Evolutionary conservation across 30 jellyfish, hydroid and myxozoan species (phyloP).

Genomic region (Catostylus mosaicus): DNA sequence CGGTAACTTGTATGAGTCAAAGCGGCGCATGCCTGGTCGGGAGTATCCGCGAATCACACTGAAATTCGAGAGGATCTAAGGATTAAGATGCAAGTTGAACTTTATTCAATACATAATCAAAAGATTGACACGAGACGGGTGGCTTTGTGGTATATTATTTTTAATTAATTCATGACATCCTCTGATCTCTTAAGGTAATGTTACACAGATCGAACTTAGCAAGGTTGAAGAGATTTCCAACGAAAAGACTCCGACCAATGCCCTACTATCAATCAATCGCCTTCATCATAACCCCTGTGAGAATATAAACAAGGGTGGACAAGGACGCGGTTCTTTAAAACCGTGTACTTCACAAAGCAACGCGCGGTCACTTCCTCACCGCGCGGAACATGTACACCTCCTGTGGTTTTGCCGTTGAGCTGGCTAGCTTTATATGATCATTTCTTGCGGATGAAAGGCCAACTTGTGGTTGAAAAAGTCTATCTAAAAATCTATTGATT

Average conservation of each 20-base stretch:
- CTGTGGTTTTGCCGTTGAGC: not conserved
- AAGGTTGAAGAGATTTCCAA: constrained; percentile 40
- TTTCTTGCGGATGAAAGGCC: not conserved
- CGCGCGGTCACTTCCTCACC: not conserved
- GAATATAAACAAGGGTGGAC: not conserved
- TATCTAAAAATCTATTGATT: too few relatives aligned
- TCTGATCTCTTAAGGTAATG: constrained; percentile 42
- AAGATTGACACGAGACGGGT: constrained; percentile 64
- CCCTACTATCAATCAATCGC: not conserved
- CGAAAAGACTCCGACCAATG: constrained; percentile 8
- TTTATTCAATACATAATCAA: constrained; percentile 39
- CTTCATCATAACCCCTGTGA: not conserved
- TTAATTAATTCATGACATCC: constrained; percentile 50
- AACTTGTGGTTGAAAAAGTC: not conserved
- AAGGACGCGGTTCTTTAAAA: not conserved
- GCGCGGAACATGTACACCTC: not conserved
- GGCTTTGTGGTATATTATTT: constrained; percentile 46
- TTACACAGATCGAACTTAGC: constrained; percentile 62
- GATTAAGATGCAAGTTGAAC: constrained; percentile 46
- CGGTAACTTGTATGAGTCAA: constrained; percentile 62
- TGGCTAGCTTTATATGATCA: not conserved
- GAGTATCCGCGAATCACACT: constrained; percentile 37
- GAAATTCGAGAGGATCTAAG: constrained; percentile 48
- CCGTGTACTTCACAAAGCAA: not conserved
- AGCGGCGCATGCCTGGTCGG: constrained; percentile 68